Percentiles rank a stretch among this genome's conserved stretches.
phyloP scores from a whole-genome alignment of 2,113 vertebrate species.

The Perca fluviatilis region DNA sequence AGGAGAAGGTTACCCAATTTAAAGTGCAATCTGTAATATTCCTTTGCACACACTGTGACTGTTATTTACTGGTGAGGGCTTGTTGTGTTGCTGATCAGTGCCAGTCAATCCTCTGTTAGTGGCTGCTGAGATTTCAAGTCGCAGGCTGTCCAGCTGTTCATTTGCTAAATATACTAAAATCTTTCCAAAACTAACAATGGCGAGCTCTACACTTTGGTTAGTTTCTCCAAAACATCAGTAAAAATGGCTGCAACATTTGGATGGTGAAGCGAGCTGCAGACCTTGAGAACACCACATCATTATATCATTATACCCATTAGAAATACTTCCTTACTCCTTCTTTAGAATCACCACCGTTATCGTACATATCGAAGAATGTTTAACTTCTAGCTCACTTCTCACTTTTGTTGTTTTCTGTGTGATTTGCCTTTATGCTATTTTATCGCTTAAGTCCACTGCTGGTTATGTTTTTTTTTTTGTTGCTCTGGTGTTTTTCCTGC shows the following conservation, averaged over 20 bases:
- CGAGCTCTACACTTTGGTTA: neutral
- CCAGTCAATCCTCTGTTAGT: neutral
- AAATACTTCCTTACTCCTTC: neutral
- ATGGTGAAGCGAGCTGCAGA: neutral
- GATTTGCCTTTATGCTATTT: neutral
- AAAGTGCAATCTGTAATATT: conserved; percentile 29
- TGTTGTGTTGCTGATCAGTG: conserved; percentile 13
- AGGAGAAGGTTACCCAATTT: conserved; percentile 18
- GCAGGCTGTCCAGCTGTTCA: neutral
- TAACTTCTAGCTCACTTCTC: neutral
- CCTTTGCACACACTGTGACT: neutral
- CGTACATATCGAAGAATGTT: neutral
- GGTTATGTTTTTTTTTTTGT: too few relatives aligned
- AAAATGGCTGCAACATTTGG: neutral
- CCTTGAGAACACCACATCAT: neutral
- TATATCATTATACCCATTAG: too few relatives aligned
- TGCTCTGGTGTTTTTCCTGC: too few relatives aligned
- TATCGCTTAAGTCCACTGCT: neutral
- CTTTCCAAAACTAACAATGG: neutral
- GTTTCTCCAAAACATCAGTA: neutral
- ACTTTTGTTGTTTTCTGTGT: neutral
- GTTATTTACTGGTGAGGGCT: conserved; percentile 2
- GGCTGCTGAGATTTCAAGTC: conserved; percentile 10
- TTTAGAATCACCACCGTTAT: neutral
- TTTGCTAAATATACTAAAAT: neutral